Conservation (phyloP, 1,140 invertebrate genomes). For the Drosophila punjabiensis region DNA sequence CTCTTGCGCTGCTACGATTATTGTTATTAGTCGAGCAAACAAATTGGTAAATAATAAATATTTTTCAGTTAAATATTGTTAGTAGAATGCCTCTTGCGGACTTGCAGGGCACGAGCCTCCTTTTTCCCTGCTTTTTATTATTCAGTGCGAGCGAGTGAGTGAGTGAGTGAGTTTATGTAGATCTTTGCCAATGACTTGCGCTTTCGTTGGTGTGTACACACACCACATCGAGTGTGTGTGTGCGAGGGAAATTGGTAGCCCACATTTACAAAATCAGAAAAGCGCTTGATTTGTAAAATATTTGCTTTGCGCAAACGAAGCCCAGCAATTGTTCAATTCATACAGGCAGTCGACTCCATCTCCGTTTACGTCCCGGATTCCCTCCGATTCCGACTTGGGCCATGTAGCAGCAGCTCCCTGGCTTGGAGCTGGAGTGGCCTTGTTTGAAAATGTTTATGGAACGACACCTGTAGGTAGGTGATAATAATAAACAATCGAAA, state of each 20-base stretch:
- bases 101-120: conserved; percentile 67
- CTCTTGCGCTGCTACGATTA: conserved; percentile 76
- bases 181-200: conserved; percentile 83
- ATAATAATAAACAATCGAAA: conserved; percentile 83
- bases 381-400: conserved; percentile 24
- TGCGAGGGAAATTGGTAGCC: conserved; percentile 82
- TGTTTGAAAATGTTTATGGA: conserved; percentile 82
- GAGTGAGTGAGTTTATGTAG: conserved; percentile 61
- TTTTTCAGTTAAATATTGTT: conserved; percentile 85
- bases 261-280: conserved; percentile 85
- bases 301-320: conserved; percentile 84
- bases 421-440: conserved; percentile 33
- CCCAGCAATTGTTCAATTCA: conserved; percentile 81
- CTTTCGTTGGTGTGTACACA: conserved; percentile 69
- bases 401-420: conserved; percentile 34
- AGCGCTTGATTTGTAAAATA: conserved; percentile 85
- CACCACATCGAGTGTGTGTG: conserved; percentile 12
- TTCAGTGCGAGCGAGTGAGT: conserved; percentile 17
- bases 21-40: conserved; percentile 85
- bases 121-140: conserved; percentile 40
- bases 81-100: conserved; percentile 78
- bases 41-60: conserved; percentile 85
- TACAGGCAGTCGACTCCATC: conserved; percentile 53
- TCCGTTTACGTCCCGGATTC: conserved; percentile 29
- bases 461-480: conserved; percentile 83